phyloP scores from a whole-genome alignment of 1,140 invertebrate genomes.

The Drosophila funebris region DNA sequence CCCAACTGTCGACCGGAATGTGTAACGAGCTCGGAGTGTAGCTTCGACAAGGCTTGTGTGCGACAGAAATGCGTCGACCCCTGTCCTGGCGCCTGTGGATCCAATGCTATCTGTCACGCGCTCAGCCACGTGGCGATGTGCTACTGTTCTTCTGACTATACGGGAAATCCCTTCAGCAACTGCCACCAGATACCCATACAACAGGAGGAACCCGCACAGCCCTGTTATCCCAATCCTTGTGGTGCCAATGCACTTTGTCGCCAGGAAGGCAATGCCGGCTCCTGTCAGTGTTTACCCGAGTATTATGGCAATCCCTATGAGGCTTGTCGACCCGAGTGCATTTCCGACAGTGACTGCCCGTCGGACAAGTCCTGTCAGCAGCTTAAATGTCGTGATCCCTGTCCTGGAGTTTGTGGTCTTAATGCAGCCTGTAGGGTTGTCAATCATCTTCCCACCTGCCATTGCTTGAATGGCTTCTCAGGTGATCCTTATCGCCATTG shows the following conservation, averaged over 20 bases:
- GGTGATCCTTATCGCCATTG: slow-evolving; percentile 88
- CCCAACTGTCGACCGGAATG: slow-evolving; percentile 92
- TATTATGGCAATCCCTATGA: slow-evolving; percentile 90
- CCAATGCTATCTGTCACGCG: slow-evolving; percentile 67
- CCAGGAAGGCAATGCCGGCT: slow-evolving; percentile 86
- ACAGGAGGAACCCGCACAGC: slow-evolving; percentile 74
- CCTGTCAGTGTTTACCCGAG: slow-evolving; percentile 89
- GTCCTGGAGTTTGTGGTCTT: slow-evolving; percentile 90
- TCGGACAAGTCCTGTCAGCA: slow-evolving; percentile 89
- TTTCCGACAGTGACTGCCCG: slow-evolving; percentile 89
- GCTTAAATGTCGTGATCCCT: slow-evolving; percentile 91
- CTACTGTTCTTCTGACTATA: slow-evolving; percentile 85
- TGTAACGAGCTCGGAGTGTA: slow-evolving; percentile 92
- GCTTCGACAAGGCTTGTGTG: slow-evolving; percentile 81
- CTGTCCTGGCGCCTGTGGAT: slow-evolving; percentile 88
- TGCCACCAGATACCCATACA: slow-evolving; percentile 85
- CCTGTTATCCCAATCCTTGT: slow-evolving; percentile 86
- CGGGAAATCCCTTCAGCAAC: slow-evolving; percentile 85
- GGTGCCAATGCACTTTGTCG: slow-evolving; percentile 91
- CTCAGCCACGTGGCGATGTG: slow-evolving; percentile 81
- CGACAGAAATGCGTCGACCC: slow-evolving; percentile 90
- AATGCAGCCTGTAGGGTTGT: slow-evolving; percentile 88
- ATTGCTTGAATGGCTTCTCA: slow-evolving; percentile 87
- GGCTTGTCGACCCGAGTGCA: slow-evolving; percentile 90
- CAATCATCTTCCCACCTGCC: slow-evolving; percentile 90